Evolutionary conservation across 2,888 invertebrate species (phyloP).

Genomic region (Beris chalybata): DNA sequence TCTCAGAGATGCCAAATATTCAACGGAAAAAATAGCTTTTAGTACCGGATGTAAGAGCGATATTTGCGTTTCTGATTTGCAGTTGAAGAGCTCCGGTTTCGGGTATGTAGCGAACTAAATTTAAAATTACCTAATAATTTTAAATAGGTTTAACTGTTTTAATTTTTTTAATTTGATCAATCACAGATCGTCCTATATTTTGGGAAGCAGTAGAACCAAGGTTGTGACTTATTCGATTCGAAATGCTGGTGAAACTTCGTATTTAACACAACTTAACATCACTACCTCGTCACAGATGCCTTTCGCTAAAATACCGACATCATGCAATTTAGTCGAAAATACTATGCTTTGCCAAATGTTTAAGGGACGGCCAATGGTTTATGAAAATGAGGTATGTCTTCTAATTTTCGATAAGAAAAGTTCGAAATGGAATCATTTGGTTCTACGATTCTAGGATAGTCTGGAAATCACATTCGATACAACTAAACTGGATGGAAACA

Average conservation of each 20-base stretch:
- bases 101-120: slow-evolving; percentile 41
- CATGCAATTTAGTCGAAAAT: slow-evolving; percentile 45
- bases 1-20: slow-evolving; percentile 50
- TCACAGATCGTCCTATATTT: slow-evolving; percentile 47
- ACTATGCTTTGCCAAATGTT: slow-evolving; percentile 51
- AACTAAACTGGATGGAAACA: slow-evolving; percentile 48
- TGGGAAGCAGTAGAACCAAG: slow-evolving; percentile 52
- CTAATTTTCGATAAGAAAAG: background rate
- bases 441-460: slow-evolving; percentile 39
- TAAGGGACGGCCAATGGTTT: slow-evolving; percentile 49
- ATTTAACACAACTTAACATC: slow-evolving; percentile 57
- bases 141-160: background rate
- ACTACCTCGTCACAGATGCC: slow-evolving; percentile 54
- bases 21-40: slow-evolving; percentile 52
- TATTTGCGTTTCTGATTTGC: slow-evolving; percentile 54
- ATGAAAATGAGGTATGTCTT: slow-evolving; percentile 42
- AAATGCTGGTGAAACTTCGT: slow-evolving; percentile 59
- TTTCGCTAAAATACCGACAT: slow-evolving; percentile 52
- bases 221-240: slow-evolving; percentile 51
- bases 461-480: slow-evolving; percentile 52
- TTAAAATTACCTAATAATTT: no score
- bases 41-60: slow-evolving; percentile 54
- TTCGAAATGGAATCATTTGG: background rate
- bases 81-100: slow-evolving; percentile 47
- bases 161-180: background rate